Evolutionary conservation across 2,797 vertebrate species (phyloP).

Genomic region (Hippopotamyrus pictus): DNA sequence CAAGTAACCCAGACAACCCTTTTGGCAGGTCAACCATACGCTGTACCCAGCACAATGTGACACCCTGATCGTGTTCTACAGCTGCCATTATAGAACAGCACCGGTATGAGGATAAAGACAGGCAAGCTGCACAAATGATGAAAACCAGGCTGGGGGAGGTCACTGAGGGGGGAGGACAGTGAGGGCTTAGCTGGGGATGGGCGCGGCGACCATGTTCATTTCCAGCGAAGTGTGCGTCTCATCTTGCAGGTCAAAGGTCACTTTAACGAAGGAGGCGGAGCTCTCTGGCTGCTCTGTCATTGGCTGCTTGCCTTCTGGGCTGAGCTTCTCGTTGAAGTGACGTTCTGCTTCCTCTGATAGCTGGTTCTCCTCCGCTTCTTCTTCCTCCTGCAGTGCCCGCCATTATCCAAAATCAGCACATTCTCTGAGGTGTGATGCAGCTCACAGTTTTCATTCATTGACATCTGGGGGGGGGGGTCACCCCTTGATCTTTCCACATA

Average conservation of each 20-base stretch:
- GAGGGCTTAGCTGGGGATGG: constrained; percentile 67
- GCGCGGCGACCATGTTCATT: constrained; percentile 64
- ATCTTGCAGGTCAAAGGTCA: constrained; percentile 83
- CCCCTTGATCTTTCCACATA: constrained; percentile 37
- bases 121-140: not conserved
- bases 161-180: not conserved
- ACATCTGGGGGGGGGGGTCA: not conserved
- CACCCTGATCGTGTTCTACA: not conserved
- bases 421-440: not conserved
- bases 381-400: constrained; percentile 73
- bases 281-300: constrained; percentile 75
- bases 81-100: not conserved
- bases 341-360: constrained; percentile 79
- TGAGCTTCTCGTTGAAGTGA: constrained; percentile 58
- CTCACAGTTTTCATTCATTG: not conserved
- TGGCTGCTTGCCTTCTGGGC: constrained; percentile 50
- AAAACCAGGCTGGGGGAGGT: not conserved
- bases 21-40: not conserved
- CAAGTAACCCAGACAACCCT: not conserved
- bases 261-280: constrained; percentile 80
- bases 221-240: constrained; percentile 59
- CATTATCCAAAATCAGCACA: not conserved
- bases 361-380: constrained; percentile 80
- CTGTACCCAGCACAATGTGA: not conserved
- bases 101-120: not conserved